These are phyloP conservation scores for Ictalurus furcatus DNA, from an alignment of 2,113 vertebrate species.

Conservation along the genomic window DNA sequence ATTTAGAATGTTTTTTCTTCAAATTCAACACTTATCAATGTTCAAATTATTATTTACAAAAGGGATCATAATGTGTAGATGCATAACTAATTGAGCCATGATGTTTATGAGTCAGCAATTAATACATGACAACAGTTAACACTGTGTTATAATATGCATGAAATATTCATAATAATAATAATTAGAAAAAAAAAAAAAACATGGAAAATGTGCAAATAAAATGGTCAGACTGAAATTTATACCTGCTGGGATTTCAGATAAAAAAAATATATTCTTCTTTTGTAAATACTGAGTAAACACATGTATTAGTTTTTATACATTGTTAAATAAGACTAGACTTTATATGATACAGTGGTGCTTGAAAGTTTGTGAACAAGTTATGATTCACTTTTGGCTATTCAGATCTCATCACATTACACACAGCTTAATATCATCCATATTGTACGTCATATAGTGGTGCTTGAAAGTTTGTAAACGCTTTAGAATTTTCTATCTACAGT, in stretches of 20 bases:
- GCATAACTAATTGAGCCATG: background rate
- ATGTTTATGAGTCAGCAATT: background rate
- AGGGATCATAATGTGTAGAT: background rate
- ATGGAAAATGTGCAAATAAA: background rate
- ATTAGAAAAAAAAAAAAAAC: background rate
- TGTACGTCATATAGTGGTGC: background rate
- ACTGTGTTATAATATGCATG: background rate
- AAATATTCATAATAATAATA: background rate
- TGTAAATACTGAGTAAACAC: background rate
- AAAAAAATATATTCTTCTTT: background rate
- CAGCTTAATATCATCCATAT: background rate
- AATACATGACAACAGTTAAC: background rate
- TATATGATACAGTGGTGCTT: background rate
- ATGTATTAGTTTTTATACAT: background rate
- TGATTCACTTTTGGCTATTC: background rate
- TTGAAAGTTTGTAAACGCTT: too few species aligned
- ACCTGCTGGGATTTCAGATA: background rate
- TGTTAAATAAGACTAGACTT: background rate
- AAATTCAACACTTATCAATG: background rate
- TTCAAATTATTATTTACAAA: background rate
- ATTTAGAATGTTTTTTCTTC: background rate
- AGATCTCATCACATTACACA: background rate
- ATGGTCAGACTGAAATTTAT: background rate
- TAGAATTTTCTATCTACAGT: too few species aligned
- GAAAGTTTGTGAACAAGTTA: too few species aligned